Percentiles rank a stretch among this genome's conserved stretches.
phyloP scores from a whole-genome alignment of 2,888 invertebrate species.

The Charanyca ferruginea region DNA sequence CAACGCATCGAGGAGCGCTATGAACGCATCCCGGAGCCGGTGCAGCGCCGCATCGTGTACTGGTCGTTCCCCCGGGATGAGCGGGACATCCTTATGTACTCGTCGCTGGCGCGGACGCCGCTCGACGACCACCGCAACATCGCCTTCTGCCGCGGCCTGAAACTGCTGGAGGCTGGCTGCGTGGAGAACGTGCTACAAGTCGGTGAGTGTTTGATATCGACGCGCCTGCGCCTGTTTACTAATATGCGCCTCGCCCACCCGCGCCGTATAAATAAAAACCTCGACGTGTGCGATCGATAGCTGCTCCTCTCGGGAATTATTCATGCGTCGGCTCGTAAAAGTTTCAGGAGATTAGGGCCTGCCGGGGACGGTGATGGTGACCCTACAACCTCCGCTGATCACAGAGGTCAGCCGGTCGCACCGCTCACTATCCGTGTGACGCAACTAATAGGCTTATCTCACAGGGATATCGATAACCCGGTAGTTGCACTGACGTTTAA shows the following conservation, averaged over 20 bases:
- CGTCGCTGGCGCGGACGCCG: conserved; percentile 93
- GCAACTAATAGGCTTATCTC: conserved; percentile 75
- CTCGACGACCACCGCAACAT: conserved; percentile 94
- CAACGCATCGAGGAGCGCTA: conserved; percentile 96
- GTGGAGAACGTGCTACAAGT: conserved; percentile 97
- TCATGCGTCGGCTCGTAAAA: conserved; percentile 89
- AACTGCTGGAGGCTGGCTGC: conserved; percentile 95
- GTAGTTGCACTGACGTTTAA: conserved; percentile 75
- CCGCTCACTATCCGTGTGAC: conserved; percentile 65
- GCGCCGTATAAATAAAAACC: conserved; percentile 91
- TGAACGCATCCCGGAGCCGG: conserved; percentile 97
- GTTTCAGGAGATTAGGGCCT: conserved; percentile 87
- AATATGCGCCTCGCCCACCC: conserved; percentile 91
- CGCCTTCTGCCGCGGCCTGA: conserved; percentile 96
- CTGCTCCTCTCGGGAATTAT: conserved; percentile 90
- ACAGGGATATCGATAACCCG: conserved; percentile 74
- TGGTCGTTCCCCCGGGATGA: conserved; percentile 97
- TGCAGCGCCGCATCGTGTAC: conserved; percentile 96
- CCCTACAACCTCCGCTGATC: conserved; percentile 63
- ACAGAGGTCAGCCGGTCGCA: conserved; percentile 55
- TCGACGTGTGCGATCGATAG: conserved; percentile 91
- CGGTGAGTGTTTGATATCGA: conserved; percentile 92
- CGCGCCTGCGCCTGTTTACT: conserved; percentile 91
- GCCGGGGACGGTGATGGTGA: conserved; percentile 70
- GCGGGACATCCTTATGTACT: conserved; percentile 97